These are phyloP conservation scores for Drosophila lowei DNA, from an alignment of 1,140 invertebrate species.

Conservation along the genomic window DNA sequence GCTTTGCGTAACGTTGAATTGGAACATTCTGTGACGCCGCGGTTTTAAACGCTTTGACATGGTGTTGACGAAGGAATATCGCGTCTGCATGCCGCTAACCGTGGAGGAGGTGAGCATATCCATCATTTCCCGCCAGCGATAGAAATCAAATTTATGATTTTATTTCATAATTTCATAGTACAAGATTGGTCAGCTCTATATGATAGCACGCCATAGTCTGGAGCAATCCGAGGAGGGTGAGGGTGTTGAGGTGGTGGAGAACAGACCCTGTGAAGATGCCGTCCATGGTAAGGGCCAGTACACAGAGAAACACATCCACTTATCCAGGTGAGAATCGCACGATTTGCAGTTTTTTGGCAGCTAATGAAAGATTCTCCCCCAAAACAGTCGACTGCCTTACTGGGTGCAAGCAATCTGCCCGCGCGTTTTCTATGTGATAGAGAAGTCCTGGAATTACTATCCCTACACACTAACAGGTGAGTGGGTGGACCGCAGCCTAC, in stretches of 20 bases:
- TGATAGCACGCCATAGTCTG: slow-evolving; percentile 96
- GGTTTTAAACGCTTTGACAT: slow-evolving; percentile 28
- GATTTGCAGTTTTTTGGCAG: slow-evolving; percentile 11
- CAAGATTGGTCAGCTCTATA: slow-evolving; percentile 95
- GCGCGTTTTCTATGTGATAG: slow-evolving; percentile 95
- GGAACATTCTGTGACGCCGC: slow-evolving; percentile 23
- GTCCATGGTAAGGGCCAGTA: slow-evolving; percentile 93
- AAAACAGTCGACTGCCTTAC: slow-evolving; percentile 91
- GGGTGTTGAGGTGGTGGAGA: slow-evolving; percentile 95
- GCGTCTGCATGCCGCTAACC: slow-evolving; percentile 95
- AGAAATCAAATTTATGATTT: not conserved
- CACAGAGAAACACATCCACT: slow-evolving; percentile 95
- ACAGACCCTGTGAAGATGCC: slow-evolving; percentile 90
- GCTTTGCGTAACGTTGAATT: slow-evolving; percentile 43
- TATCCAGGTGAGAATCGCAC: slow-evolving; percentile 89
- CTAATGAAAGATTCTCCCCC: slow-evolving; percentile 3
- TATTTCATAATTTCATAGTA: slow-evolving; percentile 86
- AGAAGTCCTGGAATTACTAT: slow-evolving; percentile 98
- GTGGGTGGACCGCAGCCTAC: not conserved
- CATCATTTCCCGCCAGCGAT: not conserved
- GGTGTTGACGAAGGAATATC: slow-evolving; percentile 90
- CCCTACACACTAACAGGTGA: slow-evolving; percentile 95
- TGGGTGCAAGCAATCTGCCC: slow-evolving; percentile 95
- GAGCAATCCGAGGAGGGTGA: slow-evolving; percentile 95
- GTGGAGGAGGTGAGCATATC: slow-evolving; percentile 91